Evolutionary conservation across 2,888 invertebrate species (phyloP), one percentile per base, ranked within the genome.

Genomic region (Agrochola lota): DNA sequence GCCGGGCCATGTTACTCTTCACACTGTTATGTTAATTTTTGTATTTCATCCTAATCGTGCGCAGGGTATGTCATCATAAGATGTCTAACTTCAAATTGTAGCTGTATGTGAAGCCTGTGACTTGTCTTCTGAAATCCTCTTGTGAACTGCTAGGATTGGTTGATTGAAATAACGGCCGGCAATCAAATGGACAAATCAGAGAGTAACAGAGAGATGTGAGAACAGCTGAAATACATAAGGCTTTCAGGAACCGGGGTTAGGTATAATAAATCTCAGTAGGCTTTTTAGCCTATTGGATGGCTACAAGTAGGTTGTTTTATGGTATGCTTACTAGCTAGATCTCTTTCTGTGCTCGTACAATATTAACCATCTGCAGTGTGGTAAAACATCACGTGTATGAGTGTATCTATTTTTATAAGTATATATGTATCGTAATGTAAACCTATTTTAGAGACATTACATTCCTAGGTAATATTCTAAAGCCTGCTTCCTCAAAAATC

Each of bases 341-440:
- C 35, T 60, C 71, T 80, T 74, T 52, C n/a, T 43, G 64, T 69
- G 75, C 57, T 46, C 15, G 26, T 59, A 23, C 49, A 74, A 79
- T 79, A 80, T 30, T 63, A 67, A 74, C 1, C 26, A 43, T 46
- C 30, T 40, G 23, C 17, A 69, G 11, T n/a, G 46, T 69, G 8
- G 40, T 75, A 57, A 52, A 76, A 62, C 35, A 75, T 57, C 60
- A 68, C 35, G 26, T 64, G 20, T n/a, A n/a, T n/a, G n/a, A n/a
- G n/a, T n/a, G n/a, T 71, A 55, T 49, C 57, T 84, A 84, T 84
- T 84, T 74, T 83, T 80, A 59, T 84, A 80, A 35, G 23, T 52
- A 72, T 46, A 49, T 46, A 49, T 79, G 17, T 70, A 46, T 55
- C 7, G 12, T n/a, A 55, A 49, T 57, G 12, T 46, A 52, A 67